Evolutionary conservation across 2,888 invertebrate genomes (phyloP).

Genomic region (Nephrotoma guestfalica): DNA sequence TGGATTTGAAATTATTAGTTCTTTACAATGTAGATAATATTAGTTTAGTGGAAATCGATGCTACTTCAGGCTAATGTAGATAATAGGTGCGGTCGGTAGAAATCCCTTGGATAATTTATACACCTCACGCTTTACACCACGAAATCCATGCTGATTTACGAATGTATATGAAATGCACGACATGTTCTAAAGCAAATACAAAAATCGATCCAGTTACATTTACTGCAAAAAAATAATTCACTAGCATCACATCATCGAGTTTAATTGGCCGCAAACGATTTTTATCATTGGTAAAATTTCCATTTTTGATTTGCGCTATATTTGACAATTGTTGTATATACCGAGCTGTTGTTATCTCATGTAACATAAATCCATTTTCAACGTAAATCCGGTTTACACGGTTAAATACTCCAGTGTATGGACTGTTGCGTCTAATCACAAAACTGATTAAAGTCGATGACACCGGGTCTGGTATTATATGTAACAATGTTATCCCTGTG

Average conservation of each 20-base stretch:
- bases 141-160: too few species aligned
- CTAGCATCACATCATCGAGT: background rate
- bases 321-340: background rate
- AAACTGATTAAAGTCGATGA: background rate
- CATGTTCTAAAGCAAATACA: background rate
- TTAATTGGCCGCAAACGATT: background rate
- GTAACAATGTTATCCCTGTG: background rate
- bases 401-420: background rate
- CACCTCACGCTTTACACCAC: too few species aligned
- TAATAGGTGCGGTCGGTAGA: too few species aligned
- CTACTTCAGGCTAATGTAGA: too few species aligned
- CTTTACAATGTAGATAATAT: too few species aligned
- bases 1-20: too few species aligned
- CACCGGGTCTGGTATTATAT: background rate
- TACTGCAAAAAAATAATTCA: background rate
- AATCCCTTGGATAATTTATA: too few species aligned
- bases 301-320: background rate
- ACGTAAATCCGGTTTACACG: background rate
- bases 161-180: background rate
- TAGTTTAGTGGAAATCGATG: too few species aligned
- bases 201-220: background rate
- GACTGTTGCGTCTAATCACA: background rate
- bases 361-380: background rate
- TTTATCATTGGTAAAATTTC: background rate
- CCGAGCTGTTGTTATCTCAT: background rate